Conservation (phyloP, 2,113 vertebrate species). For the Chaetops frenatus region DNA sequence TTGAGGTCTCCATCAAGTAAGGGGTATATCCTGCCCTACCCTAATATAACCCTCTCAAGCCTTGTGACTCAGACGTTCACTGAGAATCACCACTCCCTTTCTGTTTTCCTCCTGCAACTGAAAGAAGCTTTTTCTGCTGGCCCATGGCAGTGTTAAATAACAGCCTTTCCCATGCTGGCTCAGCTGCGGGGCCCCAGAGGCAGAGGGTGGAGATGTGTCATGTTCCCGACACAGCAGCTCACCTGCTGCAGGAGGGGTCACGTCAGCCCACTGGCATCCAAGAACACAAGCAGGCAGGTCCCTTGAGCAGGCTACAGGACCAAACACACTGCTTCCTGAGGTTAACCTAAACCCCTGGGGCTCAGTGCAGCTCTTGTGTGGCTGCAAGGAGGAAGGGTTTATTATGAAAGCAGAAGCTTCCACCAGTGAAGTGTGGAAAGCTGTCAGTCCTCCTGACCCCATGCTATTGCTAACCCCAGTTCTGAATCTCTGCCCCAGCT, state of each 20-base stretch:
- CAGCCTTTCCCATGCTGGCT: background rate
- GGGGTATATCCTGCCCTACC: background rate
- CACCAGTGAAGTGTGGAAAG: background rate
- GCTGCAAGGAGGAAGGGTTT: background rate
- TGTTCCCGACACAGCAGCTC: rapidly evolving
- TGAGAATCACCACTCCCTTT: background rate
- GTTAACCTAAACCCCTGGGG: background rate
- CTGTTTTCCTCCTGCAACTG: background rate
- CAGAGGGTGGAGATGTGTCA: rapidly evolving
- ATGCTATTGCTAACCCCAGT: background rate
- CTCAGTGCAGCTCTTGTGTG: background rate
- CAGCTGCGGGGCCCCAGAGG: background rate
- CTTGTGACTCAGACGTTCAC: slow-evolving; percentile 15
- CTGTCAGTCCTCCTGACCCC: background rate
- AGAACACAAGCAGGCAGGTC: background rate
- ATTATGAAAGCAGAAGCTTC: background rate
- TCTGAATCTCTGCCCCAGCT: background rate
- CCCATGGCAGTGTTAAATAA: background rate
- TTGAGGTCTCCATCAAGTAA: background rate
- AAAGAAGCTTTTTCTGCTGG: background rate
- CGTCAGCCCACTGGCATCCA: rapidly evolving
- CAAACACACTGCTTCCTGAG: background rate
- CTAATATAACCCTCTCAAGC: background rate
- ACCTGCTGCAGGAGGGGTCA: background rate
- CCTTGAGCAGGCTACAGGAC: background rate